Evolutionary conservation across 2,888 invertebrate species (phyloP), one percentile per base, ranked within the genome.

Genomic region (Charanyca ferruginea): DNA sequence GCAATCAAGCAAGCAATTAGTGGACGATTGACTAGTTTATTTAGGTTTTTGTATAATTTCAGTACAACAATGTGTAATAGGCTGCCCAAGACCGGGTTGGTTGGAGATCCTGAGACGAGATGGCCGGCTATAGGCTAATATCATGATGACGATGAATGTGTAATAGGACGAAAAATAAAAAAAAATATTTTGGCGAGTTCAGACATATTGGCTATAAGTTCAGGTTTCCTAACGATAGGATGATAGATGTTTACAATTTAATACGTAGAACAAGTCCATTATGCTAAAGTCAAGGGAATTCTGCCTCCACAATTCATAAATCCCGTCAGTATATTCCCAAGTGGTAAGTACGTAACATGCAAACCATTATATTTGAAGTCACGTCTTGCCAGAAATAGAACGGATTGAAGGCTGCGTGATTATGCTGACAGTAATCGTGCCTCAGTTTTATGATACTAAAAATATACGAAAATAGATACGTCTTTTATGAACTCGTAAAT

Each of bases 361-460:
- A 57, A 73, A 44, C 59, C 66, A 79, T 67, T 58, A 67, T 59
- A 48, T 61, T 66, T 57, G 54, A 47, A 80, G 60, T 61, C 77
- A 80, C 57, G 77, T 76, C 48, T 20, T 25, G 28, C 61, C 61
- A 38, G 13, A 80, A 76, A 76, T 80, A 80, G 77, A 49, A 32
- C 16, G 32, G 28, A 53, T 64, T 58, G 57, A 68, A 61, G 61
- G 38, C 63, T 64, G 49, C 64, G 77, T 76, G 77, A 70, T 64
- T 61, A 70, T 25, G 32, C 25, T 18, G 63, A 58, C 60, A 63
- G 47, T 32, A 45, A 69, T 69, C 77, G 62, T 53, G 28, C 38
- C 60, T 11, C 58, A 62, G 48, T 63, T 75, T 75, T 60, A 63
- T 48, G 70, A 44, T 42, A 54, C 49, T 49, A 45, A 63, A 62